Base-by-base conservation (phyloP, 2,888 invertebrate genomes). In the Stenichneumon culpator region DNA sequence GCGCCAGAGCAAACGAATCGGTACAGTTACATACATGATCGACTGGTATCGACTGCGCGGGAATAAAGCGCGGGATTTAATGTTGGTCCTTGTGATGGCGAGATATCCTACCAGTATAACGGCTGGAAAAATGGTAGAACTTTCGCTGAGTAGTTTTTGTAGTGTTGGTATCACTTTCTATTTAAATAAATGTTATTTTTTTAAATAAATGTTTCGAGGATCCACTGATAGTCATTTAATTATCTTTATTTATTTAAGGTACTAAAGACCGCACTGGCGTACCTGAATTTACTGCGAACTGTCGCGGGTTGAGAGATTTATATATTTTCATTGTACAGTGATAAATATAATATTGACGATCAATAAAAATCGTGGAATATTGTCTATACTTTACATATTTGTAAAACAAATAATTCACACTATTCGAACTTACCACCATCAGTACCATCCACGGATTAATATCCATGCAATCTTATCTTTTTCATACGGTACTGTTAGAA, bases 41-140 rank as follows among this genome's bases (percentile, higher is more conserved):
- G 85, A 92, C 0, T 92, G 93, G 93, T 90, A 92, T 60, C 86
- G 86, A 54, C 74, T 92, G 7, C 90, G 88, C 9, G 69, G 75
- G 3, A 89, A 86, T 11, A 87, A 86, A 52, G 89, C 91, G 0
- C 85, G 87, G 0, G 88, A 86, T 28, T 72, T 92, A n/a, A 91
- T 90, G 60, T 65, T 92, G 57, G 63, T 92, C 22, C 84, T 92
- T 5, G 57, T 88, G 0, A 86, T 90, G 28, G 85, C 92, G 0
- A 92, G 89, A 68, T 79, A 86, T 65, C 89, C 92, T 0, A 85
- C 86, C 1, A 90, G 88, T 77, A 87, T 92, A n/a, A 92, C 92
- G 11, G 92, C 92, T 63, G 92, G 92, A 22, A 92, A 91, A 84
- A 75, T 92, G 80, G 84, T 90, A 3, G 88, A 89, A 19, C 60